Evolutionary conservation across 2,113 vertebrate genomes (phyloP), one percentile per base, ranked within the genome.

Genomic region (Theristicus caerulescens): DNA sequence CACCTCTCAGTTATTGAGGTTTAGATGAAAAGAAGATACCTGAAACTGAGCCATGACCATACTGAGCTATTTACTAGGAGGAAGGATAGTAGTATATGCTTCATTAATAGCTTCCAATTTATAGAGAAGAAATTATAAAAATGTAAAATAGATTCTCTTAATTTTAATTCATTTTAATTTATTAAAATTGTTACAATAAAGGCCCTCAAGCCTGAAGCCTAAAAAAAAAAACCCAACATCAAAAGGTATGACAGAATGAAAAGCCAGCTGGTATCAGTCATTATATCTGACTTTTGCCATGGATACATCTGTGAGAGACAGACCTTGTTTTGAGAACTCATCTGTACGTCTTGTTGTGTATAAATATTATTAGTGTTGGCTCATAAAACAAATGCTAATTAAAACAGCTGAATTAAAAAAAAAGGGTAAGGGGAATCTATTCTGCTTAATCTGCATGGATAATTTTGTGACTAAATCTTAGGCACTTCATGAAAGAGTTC

Each of bases 291-390:
- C 59, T 96, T 94, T 40, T 86, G 34, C 32, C n/a, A 54, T 66
- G 19, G 92, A n/a, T 78, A 70, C 40, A 65, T 64, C 76, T 94
- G 78, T 83, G 81, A 95, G 85, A 84, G 42, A 69, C 69, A 88
- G 67, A 88, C 13, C 26, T 76, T 94, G 67, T 85, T 93, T 84
- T 86, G 38, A 94, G 34, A 93, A 89, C 11, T 94, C 78, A n/a
- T 88, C 62, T 91, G 44, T 67, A 86, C 20, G 70, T 80, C 51
- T 72, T 82, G 16, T 19, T 77, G 20, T 67, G 25, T 86, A 65
- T 70, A 86, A 92, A 92, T 92, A 82, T 52, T 86, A 70, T 13
- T 72, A 22, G 18, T 81, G 34, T 64, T 79, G 65, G 20, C 34
- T 89, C 34, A 34, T 64, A 57, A 85, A 93, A 90, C 8, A 93